phyloP scores from a whole-genome alignment of 2,113 vertebrate genomes.

The Antigone vipio region DNA sequence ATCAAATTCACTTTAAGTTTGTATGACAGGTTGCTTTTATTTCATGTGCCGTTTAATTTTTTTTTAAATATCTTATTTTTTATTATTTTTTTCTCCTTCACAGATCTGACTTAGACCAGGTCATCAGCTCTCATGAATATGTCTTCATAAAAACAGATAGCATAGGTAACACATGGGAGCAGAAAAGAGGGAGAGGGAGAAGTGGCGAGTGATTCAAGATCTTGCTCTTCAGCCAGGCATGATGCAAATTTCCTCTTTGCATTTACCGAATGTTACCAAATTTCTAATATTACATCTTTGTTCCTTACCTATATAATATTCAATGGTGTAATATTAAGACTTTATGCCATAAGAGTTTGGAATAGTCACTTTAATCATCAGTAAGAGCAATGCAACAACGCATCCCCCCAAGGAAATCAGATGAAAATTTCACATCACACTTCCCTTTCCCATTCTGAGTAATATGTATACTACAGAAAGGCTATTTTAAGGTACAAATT shows the following conservation, averaged over 20 bases:
- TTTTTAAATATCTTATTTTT: not conserved
- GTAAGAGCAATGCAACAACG: not conserved
- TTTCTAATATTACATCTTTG: not conserved
- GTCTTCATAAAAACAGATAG: not conserved
- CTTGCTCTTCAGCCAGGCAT: not conserved
- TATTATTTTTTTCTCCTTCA: not conserved
- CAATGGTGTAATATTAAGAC: not conserved
- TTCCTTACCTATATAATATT: not conserved
- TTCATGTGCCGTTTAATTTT: not conserved
- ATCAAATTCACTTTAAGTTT: not conserved
- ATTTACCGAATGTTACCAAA: not conserved
- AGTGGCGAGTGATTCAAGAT: not conserved
- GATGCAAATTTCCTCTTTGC: not conserved
- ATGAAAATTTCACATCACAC: not conserved
- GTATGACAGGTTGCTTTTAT: not conserved
- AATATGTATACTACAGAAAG: not conserved
- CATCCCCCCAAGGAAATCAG: not conserved
- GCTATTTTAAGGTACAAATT: not conserved
- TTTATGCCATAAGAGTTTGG: not conserved
- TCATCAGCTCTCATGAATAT: not conserved
- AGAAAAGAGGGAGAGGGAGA: not conserved
- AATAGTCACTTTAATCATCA: not conserved
- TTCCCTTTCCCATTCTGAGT: not conserved
- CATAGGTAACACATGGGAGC: not conserved
- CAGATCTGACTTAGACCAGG: not conserved